These are phyloP conservation scores for Drosophila meridionalis DNA, from an alignment of 2,888 invertebrate genomes.

Conservation along the genomic window DNA sequence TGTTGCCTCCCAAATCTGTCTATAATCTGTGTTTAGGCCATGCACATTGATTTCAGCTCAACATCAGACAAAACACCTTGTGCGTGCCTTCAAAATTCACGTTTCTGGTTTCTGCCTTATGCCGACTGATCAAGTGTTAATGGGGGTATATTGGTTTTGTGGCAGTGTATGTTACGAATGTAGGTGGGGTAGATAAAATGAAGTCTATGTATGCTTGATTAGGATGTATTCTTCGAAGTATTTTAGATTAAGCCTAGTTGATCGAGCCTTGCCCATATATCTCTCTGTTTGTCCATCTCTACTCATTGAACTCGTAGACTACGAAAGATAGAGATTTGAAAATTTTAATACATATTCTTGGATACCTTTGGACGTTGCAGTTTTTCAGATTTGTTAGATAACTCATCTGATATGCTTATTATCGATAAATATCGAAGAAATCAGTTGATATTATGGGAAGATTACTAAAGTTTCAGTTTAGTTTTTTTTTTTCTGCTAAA, in stretches of 20 bases:
- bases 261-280: not conserved
- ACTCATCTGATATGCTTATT: not conserved
- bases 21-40: conserved; percentile 74
- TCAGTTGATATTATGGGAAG: not conserved
- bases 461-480: not conserved
- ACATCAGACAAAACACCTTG: conserved; percentile 69
- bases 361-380: not conserved
- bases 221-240: not conserved
- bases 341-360: not conserved
- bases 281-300: not conserved
- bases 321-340: not conserved
- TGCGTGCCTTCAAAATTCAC: conserved; percentile 38
- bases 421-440: not conserved
- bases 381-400: not conserved
- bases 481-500: too few species aligned
- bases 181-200: not conserved
- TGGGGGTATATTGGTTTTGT: conserved; percentile 1
- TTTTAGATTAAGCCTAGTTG: not conserved
- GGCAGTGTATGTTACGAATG: not conserved
- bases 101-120: not conserved
- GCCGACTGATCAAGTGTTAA: not conserved
- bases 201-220: not conserved
- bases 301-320: not conserved
- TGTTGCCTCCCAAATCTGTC: conserved; percentile 75
- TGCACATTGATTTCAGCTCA: conserved; percentile 59